A percentile compares a stretch with the other conserved stretches of the same genome.
phyloP scores from a whole-genome alignment of 2,888 invertebrate species.

The Poecilobothrus nobilitatus region DNA sequence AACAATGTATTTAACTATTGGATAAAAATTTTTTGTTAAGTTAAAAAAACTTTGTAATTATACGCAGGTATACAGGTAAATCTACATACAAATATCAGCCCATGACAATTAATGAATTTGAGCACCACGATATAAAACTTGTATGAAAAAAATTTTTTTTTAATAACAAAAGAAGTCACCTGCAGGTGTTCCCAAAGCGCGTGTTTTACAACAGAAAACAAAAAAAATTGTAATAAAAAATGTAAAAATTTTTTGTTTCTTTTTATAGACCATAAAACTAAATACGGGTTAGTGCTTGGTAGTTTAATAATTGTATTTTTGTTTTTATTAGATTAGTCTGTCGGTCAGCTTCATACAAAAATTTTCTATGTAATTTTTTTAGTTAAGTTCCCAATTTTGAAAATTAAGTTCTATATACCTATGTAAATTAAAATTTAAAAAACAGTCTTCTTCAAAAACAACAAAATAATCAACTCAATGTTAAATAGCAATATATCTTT shows the following conservation, averaged over 20 bases:
- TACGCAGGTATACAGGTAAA: neutral
- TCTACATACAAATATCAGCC: neutral
- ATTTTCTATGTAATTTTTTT: too few relatives aligned
- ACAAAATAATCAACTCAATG: too few relatives aligned
- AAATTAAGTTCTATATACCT: too few relatives aligned
- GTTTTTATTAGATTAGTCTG: neutral
- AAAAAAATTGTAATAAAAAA: neutral
- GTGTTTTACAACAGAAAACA: neutral
- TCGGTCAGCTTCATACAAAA: neutral
- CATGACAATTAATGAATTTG: neutral
- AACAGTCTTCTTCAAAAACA: too few relatives aligned
- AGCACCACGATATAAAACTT: neutral
- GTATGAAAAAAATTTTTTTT: neutral
- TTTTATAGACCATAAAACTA: neutral
- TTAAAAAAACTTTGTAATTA: too few relatives aligned
- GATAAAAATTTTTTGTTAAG: too few relatives aligned
- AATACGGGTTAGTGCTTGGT: neutral
- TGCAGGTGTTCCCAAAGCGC: constrained; percentile 1
- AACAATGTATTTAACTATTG: too few relatives aligned
- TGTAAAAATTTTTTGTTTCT: neutral
- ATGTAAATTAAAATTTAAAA: too few relatives aligned
- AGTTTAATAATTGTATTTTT: too few relatives aligned
- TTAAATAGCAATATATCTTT: too few relatives aligned
- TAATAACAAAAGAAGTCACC: constrained; percentile 1
- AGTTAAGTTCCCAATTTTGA: too few relatives aligned